Base-by-base conservation (phyloP, 2,797 vertebrate genomes). In the Choloepus didactylus region DNA sequence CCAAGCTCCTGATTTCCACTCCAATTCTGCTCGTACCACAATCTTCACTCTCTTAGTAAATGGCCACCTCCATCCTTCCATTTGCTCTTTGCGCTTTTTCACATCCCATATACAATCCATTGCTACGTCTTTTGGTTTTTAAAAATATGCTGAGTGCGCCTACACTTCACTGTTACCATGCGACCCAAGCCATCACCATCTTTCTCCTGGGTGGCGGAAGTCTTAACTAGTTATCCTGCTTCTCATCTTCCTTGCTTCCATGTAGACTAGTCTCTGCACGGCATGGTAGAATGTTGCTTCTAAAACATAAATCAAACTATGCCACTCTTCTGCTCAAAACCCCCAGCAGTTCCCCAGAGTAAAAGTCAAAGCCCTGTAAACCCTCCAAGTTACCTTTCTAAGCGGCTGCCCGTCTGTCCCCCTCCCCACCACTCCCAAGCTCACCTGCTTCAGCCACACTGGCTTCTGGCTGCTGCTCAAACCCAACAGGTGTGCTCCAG, bases 41-140 rank as follows among this genome's bases (percentile, higher is more conserved):
- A 0, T 29, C 87, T 56, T 51, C 49, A 3, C 12, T 31, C 35
- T 73, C 19, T 38, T 3, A 0, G 64, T 5, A 12, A 56, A 9
- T 15, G 60, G 27, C 11, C 66, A 19, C n/a, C 19, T 73, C 35
- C 35, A n/a, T 18, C 11, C 6, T 87, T 93, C 25, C 49, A 25
- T n/a, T 35, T 62, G 5, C 29, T 66, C 27, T n/a, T 29, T 9
- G 4, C 15, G 1, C n/a, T 51, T 5, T 59, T 73, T 44, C 10
- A 46, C 16, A 27, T 15, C 29, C 41, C 62, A 72, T 21, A 12
- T 1, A 27, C 1, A 59, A 44, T 10, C 86, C 73, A 59, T 69
- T 60, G 12, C 5, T 38, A 41, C 60, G 76, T 31, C 38, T 6
- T n/a, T 0, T 15, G 6, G 38, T 51, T 80, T 69, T 59, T 27